These are phyloP conservation scores for Pristiophorus japonicus DNA, from an alignment of 2,113 vertebrate species.

Conservation along the genomic window DNA sequence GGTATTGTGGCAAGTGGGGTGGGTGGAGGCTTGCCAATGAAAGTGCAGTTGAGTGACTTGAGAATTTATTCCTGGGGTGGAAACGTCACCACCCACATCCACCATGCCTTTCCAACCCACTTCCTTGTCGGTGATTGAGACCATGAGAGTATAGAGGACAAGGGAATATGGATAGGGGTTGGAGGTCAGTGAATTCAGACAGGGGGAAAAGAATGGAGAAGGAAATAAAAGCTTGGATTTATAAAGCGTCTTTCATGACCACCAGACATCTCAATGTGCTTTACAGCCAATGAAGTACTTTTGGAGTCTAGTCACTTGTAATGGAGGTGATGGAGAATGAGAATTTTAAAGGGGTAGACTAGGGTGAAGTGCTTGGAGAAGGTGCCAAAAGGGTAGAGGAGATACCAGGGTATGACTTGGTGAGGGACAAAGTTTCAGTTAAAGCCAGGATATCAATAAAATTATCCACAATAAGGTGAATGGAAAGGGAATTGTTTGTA, in stretches of 20 bases:
- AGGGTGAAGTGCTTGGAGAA: background rate
- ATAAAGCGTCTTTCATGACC: too few species aligned
- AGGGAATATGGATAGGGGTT: background rate
- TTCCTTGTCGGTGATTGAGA: background rate
- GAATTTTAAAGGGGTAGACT: background rate
- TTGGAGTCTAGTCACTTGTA: too few species aligned
- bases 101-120: too few species aligned
- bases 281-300: too few species aligned
- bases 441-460: background rate
- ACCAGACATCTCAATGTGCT: too few species aligned
- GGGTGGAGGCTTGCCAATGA: too few species aligned
- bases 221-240: too few species aligned
- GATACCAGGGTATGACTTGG: background rate
- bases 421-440: background rate
- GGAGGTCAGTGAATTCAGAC: background rate
- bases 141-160: background rate
- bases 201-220: background rate
- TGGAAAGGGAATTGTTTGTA: background rate
- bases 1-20: too few species aligned
- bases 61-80: too few species aligned
- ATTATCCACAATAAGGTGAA: too few species aligned
- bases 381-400: background rate
- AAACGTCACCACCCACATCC: too few species aligned
- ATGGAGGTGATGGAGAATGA: background rate
- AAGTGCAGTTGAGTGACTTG: too few species aligned